Evolutionary conservation across 1,140 invertebrate species (phyloP).

Genomic region (Gonioctena quinquepunctata): DNA sequence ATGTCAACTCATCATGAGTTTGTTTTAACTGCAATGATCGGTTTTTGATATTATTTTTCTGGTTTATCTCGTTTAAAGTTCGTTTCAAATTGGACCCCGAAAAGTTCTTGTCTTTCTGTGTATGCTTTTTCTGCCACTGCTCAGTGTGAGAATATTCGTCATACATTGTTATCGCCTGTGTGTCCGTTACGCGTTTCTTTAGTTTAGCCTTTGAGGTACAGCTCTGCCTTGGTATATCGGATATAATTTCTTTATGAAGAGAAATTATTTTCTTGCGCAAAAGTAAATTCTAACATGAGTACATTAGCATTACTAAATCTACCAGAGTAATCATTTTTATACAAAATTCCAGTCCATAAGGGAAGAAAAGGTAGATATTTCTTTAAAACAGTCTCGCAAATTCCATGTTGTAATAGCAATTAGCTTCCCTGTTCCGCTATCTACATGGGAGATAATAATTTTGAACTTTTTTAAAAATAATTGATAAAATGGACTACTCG

Average conservation of each 20-base stretch:
- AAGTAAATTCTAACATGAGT: not conserved
- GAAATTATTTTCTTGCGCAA: not conserved
- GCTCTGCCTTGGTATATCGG: not conserved
- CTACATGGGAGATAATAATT: not conserved
- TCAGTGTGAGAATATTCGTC: not conserved
- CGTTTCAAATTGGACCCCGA: not conserved
- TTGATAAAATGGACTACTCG: constrained; percentile 13
- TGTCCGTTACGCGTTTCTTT: too few species aligned
- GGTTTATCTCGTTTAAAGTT: not conserved
- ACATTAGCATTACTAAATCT: constrained; percentile 5
- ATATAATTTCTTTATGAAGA: not conserved
- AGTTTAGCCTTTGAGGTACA: not conserved
- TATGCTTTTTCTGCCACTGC: not conserved
- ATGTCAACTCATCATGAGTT: not conserved
- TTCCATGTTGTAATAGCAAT: not conserved
- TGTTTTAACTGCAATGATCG: not conserved
- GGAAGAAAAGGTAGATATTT: constrained; percentile 13
- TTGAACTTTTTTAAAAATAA: constrained; percentile 8
- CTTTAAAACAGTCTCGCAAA: not conserved
- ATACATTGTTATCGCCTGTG: too few species aligned
- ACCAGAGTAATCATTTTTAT: not conserved
- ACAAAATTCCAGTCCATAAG: constrained; percentile 11
- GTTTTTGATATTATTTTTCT: not conserved
- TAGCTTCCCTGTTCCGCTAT: not conserved
- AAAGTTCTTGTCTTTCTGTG: not conserved